phyloP scores from a whole-genome alignment of 2,113 vertebrate genomes.

The Collichthys lucidus region DNA sequence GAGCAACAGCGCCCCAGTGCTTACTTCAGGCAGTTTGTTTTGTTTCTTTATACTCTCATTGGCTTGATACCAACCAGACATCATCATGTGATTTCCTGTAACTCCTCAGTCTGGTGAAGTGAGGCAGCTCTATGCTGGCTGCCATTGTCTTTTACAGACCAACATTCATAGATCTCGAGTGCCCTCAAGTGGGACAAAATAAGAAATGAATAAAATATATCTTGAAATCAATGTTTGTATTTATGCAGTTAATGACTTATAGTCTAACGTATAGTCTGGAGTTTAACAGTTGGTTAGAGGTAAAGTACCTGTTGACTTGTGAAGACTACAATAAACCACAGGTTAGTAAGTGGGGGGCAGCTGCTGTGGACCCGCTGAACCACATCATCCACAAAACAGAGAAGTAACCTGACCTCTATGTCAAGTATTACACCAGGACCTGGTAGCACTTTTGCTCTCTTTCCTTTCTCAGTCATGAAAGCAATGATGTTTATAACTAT shows the following conservation, averaged over 20 bases:
- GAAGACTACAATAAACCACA: background rate
- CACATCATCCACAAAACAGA: background rate
- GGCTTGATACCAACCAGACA: no score
- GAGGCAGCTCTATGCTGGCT: background rate
- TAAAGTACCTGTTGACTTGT: background rate
- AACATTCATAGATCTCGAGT: background rate
- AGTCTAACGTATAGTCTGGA: background rate
- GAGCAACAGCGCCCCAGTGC: constrained; percentile 34
- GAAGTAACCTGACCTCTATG: background rate
- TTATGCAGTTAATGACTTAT: background rate
- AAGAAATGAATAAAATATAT: background rate
- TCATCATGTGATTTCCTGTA: constrained; percentile 64
- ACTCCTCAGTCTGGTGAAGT: constrained; percentile 13
- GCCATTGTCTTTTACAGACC: background rate
- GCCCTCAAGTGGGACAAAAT: constrained; percentile 45
- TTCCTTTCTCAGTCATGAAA: background rate
- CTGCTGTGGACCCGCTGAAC: background rate
- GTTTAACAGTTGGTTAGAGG: background rate
- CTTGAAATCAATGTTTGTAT: background rate
- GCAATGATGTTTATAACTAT: background rate
- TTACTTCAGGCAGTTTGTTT: rapidly evolving
- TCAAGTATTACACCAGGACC: background rate
- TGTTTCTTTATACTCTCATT: no score
- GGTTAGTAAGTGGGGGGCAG: rapidly evolving
- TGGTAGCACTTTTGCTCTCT: background rate